Evolutionary conservation across 2,797 vertebrate genomes (phyloP), one percentile per base, ranked within the genome.

Genomic region (Heterohyrax brucei): DNA sequence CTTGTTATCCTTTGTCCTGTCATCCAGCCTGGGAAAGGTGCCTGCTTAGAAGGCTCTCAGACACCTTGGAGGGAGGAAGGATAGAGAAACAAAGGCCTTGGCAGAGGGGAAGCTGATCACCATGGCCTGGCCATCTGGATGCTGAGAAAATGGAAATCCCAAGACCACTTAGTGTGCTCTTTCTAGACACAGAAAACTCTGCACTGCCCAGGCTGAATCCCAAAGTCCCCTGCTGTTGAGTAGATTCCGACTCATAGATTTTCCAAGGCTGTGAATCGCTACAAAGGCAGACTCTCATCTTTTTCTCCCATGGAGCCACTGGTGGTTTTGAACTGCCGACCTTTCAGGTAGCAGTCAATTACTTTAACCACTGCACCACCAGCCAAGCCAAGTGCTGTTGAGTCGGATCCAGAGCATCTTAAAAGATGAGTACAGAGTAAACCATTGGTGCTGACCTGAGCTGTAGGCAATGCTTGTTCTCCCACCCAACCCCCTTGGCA

Each of bases 71-170:
- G 61, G 44, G 24, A 78, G 10, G 68, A 72, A 9, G 21, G 3
- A 19, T 1, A 46, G 73, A 79, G 81, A 68, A 76, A 66, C 73
- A 81, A 80, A 86, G 84, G 68, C 76, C 83, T 87, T 91, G 59
- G 48, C 28, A 59, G 61, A 53, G 70, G 16, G 59, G 44, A 33
- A 26, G 14, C 64, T 70, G 64, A 30, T 30, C 62, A 84, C 48
- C 28, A 68, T 12, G 24, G 10, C 48, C 14, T 10, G 44, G 30
- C 64, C 82, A n/a, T 66, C 10, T 44, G 5, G 73, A 81, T 77
- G 59, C 44, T n/a, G 44, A 62, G 83, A 86, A 62, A 72, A 83
- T 5, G 30, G n/a, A 80, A 28, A 39, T 48, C 28, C 68, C 82
- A 10, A 12, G 39, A 59, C 81, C 28, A 28, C 59, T 75, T 50